These are phyloP conservation scores for Drosophila colorata DNA, from an alignment of 2,888 invertebrate genomes.

Conservation along the genomic window DNA sequence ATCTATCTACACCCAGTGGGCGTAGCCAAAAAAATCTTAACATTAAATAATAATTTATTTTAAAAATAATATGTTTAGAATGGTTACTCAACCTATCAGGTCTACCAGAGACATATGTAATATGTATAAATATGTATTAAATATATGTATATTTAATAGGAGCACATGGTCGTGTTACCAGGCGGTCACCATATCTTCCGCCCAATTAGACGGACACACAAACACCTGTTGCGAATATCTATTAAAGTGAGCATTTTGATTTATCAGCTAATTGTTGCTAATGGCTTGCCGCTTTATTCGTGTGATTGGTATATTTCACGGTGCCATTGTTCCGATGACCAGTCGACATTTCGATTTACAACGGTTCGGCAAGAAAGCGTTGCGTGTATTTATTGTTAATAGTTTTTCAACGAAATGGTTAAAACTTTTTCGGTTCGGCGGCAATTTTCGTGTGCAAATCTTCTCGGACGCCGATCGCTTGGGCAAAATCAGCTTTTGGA, in stretches of 20 bases:
- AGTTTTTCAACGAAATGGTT: conserved; percentile 60
- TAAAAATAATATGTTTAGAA: too few relatives aligned
- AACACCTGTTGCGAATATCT: conserved; percentile 36
- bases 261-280: conserved; percentile 45
- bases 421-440: conserved; percentile 45
- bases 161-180: conserved; percentile 20
- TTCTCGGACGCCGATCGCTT: background rate
- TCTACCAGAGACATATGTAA: too few relatives aligned
- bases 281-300: too few relatives aligned
- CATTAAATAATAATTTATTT: too few relatives aligned
- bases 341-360: conserved; percentile 34
- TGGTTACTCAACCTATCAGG: too few relatives aligned
- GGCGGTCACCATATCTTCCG: background rate
- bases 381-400: conserved; percentile 14
- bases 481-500: conserved; percentile 9
- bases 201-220: background rate
- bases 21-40: too few relatives aligned
- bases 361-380: conserved; percentile 22
- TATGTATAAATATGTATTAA: too few relatives aligned
- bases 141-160: background rate
- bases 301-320: background rate
- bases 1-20: too few relatives aligned
- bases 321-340: background rate
- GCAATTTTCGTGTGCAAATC: conserved; percentile 42
- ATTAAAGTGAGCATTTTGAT: conserved; percentile 43